Evolutionary conservation across 1,140 invertebrate species (phyloP).

Genomic region (Antheraea mylitta): DNA sequence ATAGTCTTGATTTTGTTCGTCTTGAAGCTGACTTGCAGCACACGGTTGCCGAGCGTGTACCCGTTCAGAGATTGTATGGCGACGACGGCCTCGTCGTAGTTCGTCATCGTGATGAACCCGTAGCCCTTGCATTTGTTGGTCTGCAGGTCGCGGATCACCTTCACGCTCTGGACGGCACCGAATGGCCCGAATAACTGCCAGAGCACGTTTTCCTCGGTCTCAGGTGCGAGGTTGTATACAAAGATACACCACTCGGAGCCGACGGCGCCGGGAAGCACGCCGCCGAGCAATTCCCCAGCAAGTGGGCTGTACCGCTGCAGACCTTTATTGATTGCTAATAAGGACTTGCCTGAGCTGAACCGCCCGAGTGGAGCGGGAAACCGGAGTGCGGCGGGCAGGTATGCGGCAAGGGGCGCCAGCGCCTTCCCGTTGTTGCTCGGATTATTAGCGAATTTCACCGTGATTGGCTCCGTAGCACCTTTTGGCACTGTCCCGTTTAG

Average conservation of each 20-base stretch:
- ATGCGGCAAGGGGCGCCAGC: constrained; percentile 94
- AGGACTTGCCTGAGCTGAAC: constrained; percentile 88
- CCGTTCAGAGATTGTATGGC: constrained; percentile 99
- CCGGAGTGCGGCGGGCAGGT: constrained; percentile 88
- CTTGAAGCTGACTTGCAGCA: constrained; percentile 99
- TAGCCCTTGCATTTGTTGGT: constrained; percentile 99
- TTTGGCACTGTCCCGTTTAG: constrained; percentile 98
- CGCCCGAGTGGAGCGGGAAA: constrained; percentile 79
- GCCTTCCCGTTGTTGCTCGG: constrained; percentile 97
- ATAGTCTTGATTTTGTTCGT: constrained; percentile 95
- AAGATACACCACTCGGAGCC: constrained; percentile 98
- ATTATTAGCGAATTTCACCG: constrained; percentile 99
- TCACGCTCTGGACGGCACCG: constrained; percentile 98
- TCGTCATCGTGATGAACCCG: constrained; percentile 99
- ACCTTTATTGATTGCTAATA: constrained; percentile 81
- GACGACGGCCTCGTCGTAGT: constrained; percentile 98
- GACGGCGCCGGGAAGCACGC: constrained; percentile 74
- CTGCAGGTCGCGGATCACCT: constrained; percentile 97
- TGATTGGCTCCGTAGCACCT: constrained; percentile 97
- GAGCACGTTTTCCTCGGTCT: constrained; percentile 98
- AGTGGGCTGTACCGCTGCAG: constrained; percentile 93
- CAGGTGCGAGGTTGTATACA: constrained; percentile 98
- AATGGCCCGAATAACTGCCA: constrained; percentile 99
- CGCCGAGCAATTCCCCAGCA: constrained; percentile 93
- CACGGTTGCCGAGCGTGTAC: constrained; percentile 97